A percentile compares a stretch with the other conserved stretches of the same genome.
phyloP scores from a whole-genome alignment of 2,113 vertebrate species.

The Catharus fuscescens region DNA sequence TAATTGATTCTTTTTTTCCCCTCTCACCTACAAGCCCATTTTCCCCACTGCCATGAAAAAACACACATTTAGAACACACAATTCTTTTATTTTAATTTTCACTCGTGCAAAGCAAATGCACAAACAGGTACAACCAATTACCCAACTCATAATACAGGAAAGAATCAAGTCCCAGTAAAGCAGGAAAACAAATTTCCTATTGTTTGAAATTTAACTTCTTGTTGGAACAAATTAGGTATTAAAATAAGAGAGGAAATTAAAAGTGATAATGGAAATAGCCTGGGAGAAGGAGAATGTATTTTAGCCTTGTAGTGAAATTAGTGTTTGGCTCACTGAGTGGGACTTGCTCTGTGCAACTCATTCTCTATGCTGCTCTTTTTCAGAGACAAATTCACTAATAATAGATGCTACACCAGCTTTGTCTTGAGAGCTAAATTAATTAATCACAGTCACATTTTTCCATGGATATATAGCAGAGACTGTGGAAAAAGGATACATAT shows the following conservation, averaged over 20 bases:
- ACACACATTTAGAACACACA: rapidly evolving
- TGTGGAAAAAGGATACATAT: not conserved
- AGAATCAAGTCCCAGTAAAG: not conserved
- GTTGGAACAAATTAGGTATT: not conserved
- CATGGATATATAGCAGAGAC: not conserved
- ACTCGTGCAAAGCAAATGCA: not conserved
- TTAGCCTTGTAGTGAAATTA: not conserved
- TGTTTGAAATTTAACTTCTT: not conserved
- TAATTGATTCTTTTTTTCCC: rapidly evolving
- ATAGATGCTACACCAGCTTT: not conserved
- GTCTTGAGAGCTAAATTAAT: not conserved
- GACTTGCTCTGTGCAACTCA: not conserved
- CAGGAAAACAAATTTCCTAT: not conserved
- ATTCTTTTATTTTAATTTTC: not conserved
- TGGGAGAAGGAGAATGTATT: not conserved
- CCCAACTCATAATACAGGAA: not conserved
- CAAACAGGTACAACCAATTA: not conserved
- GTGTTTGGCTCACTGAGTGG: not conserved
- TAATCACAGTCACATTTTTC: not conserved
- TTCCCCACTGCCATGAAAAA: not conserved
- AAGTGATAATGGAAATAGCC: not conserved
- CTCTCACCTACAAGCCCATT: not conserved
- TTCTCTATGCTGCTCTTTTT: not conserved
- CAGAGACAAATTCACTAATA: not conserved
- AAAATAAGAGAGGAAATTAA: slow-evolving; percentile 26